Percentiles rank a stretch among this genome's conserved stretches.
phyloP scores from a whole-genome alignment of 1,140 invertebrate genomes.

The Tribolium castaneum region DNA sequence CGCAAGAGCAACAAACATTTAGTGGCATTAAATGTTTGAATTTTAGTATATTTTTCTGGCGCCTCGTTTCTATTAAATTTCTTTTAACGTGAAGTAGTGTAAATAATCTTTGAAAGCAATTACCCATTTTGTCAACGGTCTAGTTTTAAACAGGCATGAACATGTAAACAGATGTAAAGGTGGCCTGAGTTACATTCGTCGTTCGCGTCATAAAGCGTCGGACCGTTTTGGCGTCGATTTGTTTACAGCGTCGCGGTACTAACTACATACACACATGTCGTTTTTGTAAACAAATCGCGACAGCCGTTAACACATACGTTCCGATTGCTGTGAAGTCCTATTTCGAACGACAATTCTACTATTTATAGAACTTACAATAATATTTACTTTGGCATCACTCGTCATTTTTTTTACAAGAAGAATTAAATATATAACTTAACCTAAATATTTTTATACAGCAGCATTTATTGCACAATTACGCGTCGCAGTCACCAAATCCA shows the following conservation, averaged over 20 bases:
- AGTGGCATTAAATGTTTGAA: slow-evolving; percentile 54
- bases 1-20: slow-evolving; percentile 48
- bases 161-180: slow-evolving; percentile 56
- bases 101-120: slow-evolving; percentile 61
- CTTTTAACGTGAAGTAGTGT: slow-evolving; percentile 59
- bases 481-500: background rate
- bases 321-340: slow-evolving; percentile 54
- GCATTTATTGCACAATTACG: slow-evolving; percentile 43
- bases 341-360: slow-evolving; percentile 57
- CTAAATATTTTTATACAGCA: slow-evolving; percentile 43
- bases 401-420: slow-evolving; percentile 53
- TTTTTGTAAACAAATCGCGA: slow-evolving; percentile 60
- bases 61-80: slow-evolving; percentile 60
- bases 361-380: slow-evolving; percentile 60
- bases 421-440: slow-evolving; percentile 51
- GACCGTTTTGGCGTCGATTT: slow-evolving; percentile 59
- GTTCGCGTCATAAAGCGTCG: slow-evolving; percentile 49
- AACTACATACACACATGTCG: slow-evolving; percentile 57
- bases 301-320: slow-evolving; percentile 57
- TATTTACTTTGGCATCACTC: slow-evolving; percentile 58
- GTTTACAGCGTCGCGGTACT: slow-evolving; percentile 59
- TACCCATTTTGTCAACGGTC: slow-evolving; percentile 62
- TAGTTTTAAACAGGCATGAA: slow-evolving; percentile 58
- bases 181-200: slow-evolving; percentile 54
- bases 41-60: slow-evolving; percentile 59